Evolutionary conservation across 2,797 vertebrate genomes (phyloP), one percentile per base, ranked within the genome.

Genomic region (Calcarius lapponicus): DNA sequence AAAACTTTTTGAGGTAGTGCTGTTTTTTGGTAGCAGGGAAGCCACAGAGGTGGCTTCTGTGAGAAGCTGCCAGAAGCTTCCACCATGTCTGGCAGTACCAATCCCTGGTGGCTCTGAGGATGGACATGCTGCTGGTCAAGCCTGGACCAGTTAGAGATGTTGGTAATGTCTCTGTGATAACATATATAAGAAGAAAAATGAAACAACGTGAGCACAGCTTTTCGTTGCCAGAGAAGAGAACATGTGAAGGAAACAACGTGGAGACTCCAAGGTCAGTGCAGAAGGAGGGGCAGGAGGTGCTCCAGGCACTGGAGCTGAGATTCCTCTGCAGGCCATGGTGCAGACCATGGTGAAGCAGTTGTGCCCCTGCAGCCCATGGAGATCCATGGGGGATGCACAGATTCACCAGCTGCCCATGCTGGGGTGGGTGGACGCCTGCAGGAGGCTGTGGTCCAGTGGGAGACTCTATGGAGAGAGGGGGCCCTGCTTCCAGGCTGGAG

Each of bases 251-350:
- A 42, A 76, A 42, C 34, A 32, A 20, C 36, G 17, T 4, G 36
- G 36, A 13, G 18, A 22, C 24, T 34, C 31, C 47, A 34, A 51
- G 18, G 31, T n/a, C 53, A n/a, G 57, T n/a, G 47, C 6, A 61
- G 45, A 50, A 20, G 57, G 24, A 76, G 73, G 58, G 18, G 4
- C 29, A 61, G 29, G 24, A 51, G 24, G 10, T 61, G 29, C 36
- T 62, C 10, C 45, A n/a, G 57, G 43, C 2, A 1, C 36, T 2
- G 2, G 45, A 32, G 45, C 21, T 1, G 5, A 40, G 34, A 21
- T 61, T 61, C 29, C 43, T 50, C 45, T 75, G 29, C 45, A 61
- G 72, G 34, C 22, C 0, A 0, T 40, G 57, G 36, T 50, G 73
- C 28, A 61, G 56, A 21, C 45, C 73, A 17, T 17, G 45, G 73